phyloP scores from a whole-genome alignment of 2,888 invertebrate genomes.

The Rhingia rostrata region DNA sequence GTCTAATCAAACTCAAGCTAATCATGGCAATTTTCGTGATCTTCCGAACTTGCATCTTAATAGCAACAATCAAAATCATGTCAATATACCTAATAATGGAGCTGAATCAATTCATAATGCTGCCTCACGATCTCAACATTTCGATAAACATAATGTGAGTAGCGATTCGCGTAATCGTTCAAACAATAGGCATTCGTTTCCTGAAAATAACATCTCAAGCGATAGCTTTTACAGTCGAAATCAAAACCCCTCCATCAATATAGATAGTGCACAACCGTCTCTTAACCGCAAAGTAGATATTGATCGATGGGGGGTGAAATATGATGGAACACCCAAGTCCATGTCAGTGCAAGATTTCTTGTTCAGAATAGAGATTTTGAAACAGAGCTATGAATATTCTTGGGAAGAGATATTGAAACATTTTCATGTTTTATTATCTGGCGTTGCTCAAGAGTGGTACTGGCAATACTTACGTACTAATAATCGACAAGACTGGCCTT shows the following conservation, averaged over 20 bases:
- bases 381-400: background rate
- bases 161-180: too few relatives aligned
- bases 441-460: slow-evolving; percentile 10
- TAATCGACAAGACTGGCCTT: background rate
- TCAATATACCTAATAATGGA: too few relatives aligned
- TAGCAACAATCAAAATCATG: background rate
- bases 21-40: too few relatives aligned
- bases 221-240: too few relatives aligned
- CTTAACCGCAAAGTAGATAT: slow-evolving; percentile 1
- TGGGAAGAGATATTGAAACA: slow-evolving; percentile 12
- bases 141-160: too few relatives aligned
- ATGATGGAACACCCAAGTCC: slow-evolving; percentile 9
- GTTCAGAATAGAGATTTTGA: slow-evolving; percentile 10
- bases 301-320: slow-evolving; percentile 24
- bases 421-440: slow-evolving; percentile 19
- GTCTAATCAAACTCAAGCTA: background rate
- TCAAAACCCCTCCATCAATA: too few relatives aligned
- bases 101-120: too few relatives aligned
- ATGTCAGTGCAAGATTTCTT: slow-evolving; percentile 30
- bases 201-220: too few relatives aligned
- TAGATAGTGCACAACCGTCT: too few relatives aligned
- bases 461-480: slow-evolving; percentile 13
- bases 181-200: too few relatives aligned
- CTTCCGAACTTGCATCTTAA: background rate
- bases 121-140: too few relatives aligned